Conservation (phyloP, 2,113 vertebrate species). For the Regulus satrapa region DNA sequence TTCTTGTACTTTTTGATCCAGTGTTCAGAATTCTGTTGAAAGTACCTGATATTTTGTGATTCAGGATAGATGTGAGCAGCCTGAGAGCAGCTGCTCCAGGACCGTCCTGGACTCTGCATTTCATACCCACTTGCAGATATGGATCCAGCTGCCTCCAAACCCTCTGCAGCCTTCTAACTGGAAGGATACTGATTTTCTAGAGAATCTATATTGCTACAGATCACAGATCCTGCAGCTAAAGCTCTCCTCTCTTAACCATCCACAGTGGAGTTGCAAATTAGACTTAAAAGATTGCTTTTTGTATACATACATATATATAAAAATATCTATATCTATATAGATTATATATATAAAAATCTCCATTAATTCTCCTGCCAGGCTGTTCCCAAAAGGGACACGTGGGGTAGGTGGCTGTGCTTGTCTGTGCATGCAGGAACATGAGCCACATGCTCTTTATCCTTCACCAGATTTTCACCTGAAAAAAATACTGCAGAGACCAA, state of each 20-base stretch:
- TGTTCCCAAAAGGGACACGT: not conserved
- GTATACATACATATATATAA: too few species aligned
- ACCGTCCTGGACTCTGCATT: not conserved
- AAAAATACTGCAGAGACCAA: not conserved
- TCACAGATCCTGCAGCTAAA: not conserved
- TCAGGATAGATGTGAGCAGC: not conserved
- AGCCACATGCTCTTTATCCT: not conserved
- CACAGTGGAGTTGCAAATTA: not conserved
- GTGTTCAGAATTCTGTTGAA: not conserved
- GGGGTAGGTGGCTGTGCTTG: not conserved
- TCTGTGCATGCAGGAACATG: not conserved
- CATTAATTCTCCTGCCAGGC: not conserved
- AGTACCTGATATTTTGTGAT: not conserved
- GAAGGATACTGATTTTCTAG: not conserved
- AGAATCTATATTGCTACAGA: rapidly evolving
- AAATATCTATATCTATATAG: too few species aligned
- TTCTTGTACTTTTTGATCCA: not conserved
- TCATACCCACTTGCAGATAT: not conserved
- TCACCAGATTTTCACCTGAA: not conserved
- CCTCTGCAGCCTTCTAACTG: not conserved
- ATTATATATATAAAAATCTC: too few species aligned
- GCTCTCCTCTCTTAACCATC: not conserved
- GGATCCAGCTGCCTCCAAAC: not conserved
- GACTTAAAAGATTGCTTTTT: not conserved
- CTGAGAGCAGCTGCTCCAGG: not conserved